phyloP scores from a whole-genome alignment of 2,113 vertebrate species.

The pig (Sus scrofa) region T2T-Sscrofa CM000815.6:129136501-129137000 shows the following conservation, averaged over 20 bases:
- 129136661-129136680: fast-evolving
- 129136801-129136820: slow-evolving; percentile 55
- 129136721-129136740: neutral
- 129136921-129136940: slow-evolving; percentile 48
- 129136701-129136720: neutral
- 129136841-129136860: slow-evolving; percentile 47
- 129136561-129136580: neutral
- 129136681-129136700: neutral
- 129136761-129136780: neutral
- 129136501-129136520: neutral
- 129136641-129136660: neutral
- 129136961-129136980: slow-evolving; percentile 49
- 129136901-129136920: slow-evolving; percentile 74
- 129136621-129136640: neutral
- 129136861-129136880: slow-evolving; percentile 68
- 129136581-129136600: neutral
- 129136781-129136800: slow-evolving; percentile 46
- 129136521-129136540: neutral
- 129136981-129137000: slow-evolving; percentile 56
- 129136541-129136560: fast-evolving
- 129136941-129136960: slow-evolving; percentile 66
- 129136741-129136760: neutral
- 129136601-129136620: neutral
- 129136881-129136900: slow-evolving; percentile 44
- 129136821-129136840: slow-evolving; percentile 46